A percentile compares a stretch with the other conserved stretches of the same genome.
Conservation (phyloP, 2,888 invertebrate genomes). For the Tricholauxania praeusta region DNA sequence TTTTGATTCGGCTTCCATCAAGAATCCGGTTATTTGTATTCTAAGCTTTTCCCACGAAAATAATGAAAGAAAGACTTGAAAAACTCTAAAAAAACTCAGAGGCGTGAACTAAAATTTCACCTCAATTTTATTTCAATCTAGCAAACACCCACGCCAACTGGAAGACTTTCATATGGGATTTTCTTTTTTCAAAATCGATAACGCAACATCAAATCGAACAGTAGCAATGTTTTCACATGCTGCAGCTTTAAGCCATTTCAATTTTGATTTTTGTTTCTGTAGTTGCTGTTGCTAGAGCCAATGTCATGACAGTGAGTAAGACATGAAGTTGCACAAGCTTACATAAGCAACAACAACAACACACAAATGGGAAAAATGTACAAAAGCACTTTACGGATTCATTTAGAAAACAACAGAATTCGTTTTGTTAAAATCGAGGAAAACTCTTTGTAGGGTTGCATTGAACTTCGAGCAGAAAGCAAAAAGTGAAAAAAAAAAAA, state of each 20-base stretch:
- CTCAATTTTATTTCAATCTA: no score
- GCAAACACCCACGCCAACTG: no score
- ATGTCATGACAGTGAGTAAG: neutral
- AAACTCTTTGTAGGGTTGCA: neutral
- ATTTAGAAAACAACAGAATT: slow-evolving; percentile 24
- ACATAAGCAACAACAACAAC: neutral
- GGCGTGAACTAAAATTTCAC: no score
- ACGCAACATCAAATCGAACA: neutral
- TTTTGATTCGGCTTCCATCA: no score
- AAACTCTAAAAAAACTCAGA: no score
- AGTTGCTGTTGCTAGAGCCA: neutral
- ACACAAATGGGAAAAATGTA: neutral
- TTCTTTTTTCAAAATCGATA: neutral
- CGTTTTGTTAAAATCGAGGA: slow-evolving; percentile 2
- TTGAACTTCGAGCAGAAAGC: no score
- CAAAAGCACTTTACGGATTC: slow-evolving; percentile 22
- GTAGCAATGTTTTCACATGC: neutral
- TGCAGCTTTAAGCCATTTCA: slow-evolving; percentile 19
- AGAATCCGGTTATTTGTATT: no score
- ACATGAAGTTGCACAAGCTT: no score
- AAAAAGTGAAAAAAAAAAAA: neutral
- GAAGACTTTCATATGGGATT: no score
- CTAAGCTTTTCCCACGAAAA: no score
- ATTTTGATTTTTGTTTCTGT: neutral
- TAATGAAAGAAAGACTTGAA: no score